Evolutionary conservation across 2,113 vertebrate species (phyloP).

Genomic region (Cyprinodon tularosa): DNA sequence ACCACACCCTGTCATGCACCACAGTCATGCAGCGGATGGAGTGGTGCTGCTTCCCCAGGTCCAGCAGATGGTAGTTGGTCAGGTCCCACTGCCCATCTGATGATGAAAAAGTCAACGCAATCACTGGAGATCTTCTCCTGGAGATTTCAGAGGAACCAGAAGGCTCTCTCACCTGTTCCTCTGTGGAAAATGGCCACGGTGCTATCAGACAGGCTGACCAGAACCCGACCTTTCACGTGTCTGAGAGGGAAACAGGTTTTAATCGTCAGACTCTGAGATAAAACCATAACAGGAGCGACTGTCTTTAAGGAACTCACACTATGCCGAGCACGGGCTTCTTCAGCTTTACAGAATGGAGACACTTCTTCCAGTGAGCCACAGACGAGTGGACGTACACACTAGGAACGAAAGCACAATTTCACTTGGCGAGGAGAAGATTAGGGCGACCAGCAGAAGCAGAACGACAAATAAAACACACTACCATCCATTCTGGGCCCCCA

Average conservation of each 20-base stretch:
- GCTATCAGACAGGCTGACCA: slow-evolving; percentile 95
- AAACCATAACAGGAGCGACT: not conserved
- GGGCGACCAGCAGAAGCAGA: not conserved
- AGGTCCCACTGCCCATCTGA: slow-evolving; percentile 98
- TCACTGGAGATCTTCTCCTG: not conserved
- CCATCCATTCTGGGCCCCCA: slow-evolving; percentile 97
- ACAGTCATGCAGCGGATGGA: slow-evolving; percentile 97
- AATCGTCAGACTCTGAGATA: not conserved
- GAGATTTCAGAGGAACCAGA: not conserved
- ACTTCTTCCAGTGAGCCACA: slow-evolving; percentile 96
- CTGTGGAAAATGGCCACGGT: slow-evolving; percentile 96
- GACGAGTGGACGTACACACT: slow-evolving; percentile 98
- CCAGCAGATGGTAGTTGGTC: slow-evolving; percentile 95
- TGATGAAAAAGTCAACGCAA: not conserved
- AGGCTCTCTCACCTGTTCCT: slow-evolving; percentile 86
- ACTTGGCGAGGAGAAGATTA: not conserved
- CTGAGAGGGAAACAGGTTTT: slow-evolving; percentile 68
- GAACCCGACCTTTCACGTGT: slow-evolving; percentile 95
- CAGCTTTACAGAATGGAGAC: slow-evolving; percentile 96
- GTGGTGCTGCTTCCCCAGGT: slow-evolving; percentile 90
- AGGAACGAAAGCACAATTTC: slow-evolving; percentile 39
- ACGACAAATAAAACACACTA: slow-evolving; percentile 65
- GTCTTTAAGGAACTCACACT: slow-evolving; percentile 84
- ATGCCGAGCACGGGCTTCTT: slow-evolving; percentile 98
- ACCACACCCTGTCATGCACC: slow-evolving; percentile 98